Base-by-base conservation (phyloP, 2,113 vertebrate species). In the Ramphastos sulfuratus region DNA sequence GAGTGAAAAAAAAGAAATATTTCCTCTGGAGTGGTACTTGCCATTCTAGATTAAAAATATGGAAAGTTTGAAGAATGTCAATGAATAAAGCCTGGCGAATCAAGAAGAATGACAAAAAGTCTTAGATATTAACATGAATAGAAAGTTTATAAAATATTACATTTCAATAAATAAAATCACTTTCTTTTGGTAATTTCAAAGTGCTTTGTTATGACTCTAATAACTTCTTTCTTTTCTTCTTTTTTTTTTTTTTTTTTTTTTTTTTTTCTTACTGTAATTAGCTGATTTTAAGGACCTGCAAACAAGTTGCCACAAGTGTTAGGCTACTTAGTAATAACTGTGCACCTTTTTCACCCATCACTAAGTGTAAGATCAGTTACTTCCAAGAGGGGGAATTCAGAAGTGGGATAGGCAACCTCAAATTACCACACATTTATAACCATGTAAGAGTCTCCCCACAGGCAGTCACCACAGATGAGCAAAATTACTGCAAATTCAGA, bases 381-480 rank as follows among this genome's bases (percentile, higher is more conserved):
- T 94, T 94, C 64, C 90, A 95, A 91, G 69, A 94, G 90, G 96
- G 95, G 94, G 96, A 96, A 95, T 96, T 96, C 94, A 96, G 90
- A 94, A 83, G 64, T 87, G 96, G 96, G 94, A 94, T 96, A 93
- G 96, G 96, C 96, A 96, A 95, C 96, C 96, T 96, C 96, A 96
- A 95, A 96, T 96, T 96, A 94, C 93, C 82, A 95, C 93, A 85
- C 79, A 52, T 80, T 93, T 95, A 95, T 90, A 94, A 94, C 85
- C 96, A 94, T 94, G 85, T 77, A 87, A 85, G 94, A 95, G 64
- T 77, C 93, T 96, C 75, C 93, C 96, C 93, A 96, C 85, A 93
- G 96, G 94, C 96, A 90, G 75, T 95, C 95, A 95, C 93, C 90
- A 90, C 93, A 94, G 94, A 91, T 87, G 93, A 95, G 65, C 72